A percentile compares a stretch with the other conserved stretches of the same genome.
Conservation (phyloP, 2,888 invertebrate genomes). For the Eilema sororculum region DNA sequence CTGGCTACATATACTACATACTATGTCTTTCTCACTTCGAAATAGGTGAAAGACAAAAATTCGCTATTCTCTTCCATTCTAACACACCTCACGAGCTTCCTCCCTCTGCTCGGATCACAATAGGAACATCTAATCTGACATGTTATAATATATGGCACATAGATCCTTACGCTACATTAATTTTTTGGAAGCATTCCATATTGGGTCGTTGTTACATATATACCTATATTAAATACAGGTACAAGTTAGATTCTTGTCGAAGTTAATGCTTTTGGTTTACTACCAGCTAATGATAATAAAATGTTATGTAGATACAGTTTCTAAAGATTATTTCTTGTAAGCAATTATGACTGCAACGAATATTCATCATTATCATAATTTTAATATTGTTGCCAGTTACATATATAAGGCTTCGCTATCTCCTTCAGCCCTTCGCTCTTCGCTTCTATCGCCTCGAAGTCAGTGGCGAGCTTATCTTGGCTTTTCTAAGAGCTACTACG, state of each 20-base stretch:
- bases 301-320: not conserved
- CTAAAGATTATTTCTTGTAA: not conserved
- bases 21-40: not conserved
- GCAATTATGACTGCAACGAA: not conserved
- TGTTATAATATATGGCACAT: not conserved
- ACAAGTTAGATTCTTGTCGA: not conserved
- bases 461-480: too few relatives aligned
- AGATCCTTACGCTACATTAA: slow-evolving; percentile 2
- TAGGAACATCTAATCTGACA: not conserved
- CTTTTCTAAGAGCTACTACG: too few relatives aligned
- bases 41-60: not conserved
- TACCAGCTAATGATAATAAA: not conserved
- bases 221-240: not conserved
- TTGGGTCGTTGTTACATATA: not conserved
- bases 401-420: too few relatives aligned
- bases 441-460: too few relatives aligned
- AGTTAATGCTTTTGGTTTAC: not conserved
- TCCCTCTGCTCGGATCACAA: not conserved
- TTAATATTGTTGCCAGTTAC: too few relatives aligned
- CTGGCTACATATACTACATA: too few relatives aligned
- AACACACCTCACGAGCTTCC: not conserved
- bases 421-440: too few relatives aligned
- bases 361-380: too few relatives aligned
- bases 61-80: not conserved
- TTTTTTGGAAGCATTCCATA: slow-evolving; percentile 3